These are phyloP conservation scores for Etia nguti DNA, from an alignment of 2,113 vertebrate species.

Conservation along the genomic window DNA sequence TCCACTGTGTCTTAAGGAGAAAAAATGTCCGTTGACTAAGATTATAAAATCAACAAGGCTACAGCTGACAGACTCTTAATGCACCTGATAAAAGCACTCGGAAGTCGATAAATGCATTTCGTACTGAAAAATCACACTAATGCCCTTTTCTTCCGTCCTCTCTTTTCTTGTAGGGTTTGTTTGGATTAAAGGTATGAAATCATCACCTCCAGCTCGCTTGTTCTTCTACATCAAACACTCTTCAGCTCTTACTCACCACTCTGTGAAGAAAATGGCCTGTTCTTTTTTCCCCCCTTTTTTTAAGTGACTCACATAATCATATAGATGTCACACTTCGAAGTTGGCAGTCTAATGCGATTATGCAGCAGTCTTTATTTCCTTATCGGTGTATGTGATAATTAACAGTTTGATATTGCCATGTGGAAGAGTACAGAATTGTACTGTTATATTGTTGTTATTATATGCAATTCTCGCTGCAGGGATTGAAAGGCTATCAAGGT, in stretches of 20 bases:
- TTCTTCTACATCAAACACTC: neutral
- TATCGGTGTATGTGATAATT: neutral
- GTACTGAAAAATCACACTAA: conserved; percentile 1
- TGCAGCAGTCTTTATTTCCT: neutral
- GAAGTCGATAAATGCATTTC: neutral
- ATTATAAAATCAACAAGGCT: neutral
- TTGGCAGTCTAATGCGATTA: neutral
- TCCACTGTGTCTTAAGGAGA: neutral
- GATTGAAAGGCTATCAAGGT: conserved; percentile 81
- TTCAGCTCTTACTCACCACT: neutral
- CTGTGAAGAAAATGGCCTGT: neutral
- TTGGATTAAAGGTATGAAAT: conserved; percentile 78
- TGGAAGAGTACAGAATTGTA: neutral
- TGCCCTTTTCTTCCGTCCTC: conserved; percentile 9
- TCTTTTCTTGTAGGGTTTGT: conserved; percentile 70
- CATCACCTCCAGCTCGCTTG: neutral
- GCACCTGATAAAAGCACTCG: conserved; percentile 1
- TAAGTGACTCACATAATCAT: neutral
- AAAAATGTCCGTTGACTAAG: neutral
- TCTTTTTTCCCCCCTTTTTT: neutral
- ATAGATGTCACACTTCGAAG: neutral
- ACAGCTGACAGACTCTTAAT: neutral
- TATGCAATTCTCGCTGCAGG: conserved; percentile 58
- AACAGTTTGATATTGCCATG: neutral
- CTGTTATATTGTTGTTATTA: neutral